Evolutionary conservation across 2,797 vertebrate species (phyloP), one percentile per base, ranked within the genome.

Genomic region (Spea hammondii): DNA sequence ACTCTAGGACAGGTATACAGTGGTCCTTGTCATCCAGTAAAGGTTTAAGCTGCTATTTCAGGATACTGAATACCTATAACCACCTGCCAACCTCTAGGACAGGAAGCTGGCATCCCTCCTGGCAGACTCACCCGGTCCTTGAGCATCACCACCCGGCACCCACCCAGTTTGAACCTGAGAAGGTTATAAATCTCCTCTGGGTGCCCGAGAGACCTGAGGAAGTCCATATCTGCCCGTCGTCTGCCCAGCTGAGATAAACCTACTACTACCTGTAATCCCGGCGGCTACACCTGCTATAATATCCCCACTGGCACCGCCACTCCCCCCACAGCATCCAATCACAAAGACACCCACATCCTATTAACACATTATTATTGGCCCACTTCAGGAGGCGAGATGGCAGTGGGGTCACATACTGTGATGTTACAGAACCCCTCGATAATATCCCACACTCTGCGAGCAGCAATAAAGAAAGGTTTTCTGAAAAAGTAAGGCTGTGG

Each of bases 131-230:
- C 97, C 90, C 93, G 92, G 87, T 97, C 92, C 85, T 92, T 94
- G 32, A 92, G 90, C 88, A 94, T 93, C 82, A 95, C 88, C 68
- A 90, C 65, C 53, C 88, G 89, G 85, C 90, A 93, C 72, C 94
- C 94, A 12, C 95, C 95, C 89, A 98, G 92, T 83, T 94, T 96
- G 84, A 94, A 99, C 11, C 90, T 94, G 74, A 98, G 86, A 49
- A 98, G 92, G 90, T 97, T 95, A 84, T 94, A 91, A 59, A 99
- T 92, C 85, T 99, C 97, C 77, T 96, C 96, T 13, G 96, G 96
- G 72, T 95, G 96, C 1, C 94, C 92, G 69, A 99, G 86, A 68
- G 95, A 98, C 86, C 93, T 95, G 13, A 96, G 83, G 79, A 96
- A 89, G 84, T 96, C 94, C 94, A 95, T 95, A 32, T 6, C 1